Base-by-base conservation (phyloP, 1,140 invertebrate species). In the Tetragnatha versicolor region DNA sequence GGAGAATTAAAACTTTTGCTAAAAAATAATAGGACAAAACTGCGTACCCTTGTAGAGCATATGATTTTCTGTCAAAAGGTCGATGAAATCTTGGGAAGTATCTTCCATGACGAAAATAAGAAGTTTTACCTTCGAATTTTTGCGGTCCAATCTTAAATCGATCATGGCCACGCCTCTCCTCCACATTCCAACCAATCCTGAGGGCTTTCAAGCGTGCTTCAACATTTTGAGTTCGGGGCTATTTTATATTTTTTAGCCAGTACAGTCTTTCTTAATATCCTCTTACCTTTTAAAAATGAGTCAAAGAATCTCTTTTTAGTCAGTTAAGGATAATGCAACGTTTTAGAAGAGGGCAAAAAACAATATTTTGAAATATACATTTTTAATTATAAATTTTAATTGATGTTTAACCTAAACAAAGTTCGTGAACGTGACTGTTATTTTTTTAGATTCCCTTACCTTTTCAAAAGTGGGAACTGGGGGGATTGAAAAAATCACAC, bases 1-100 rank as follows among this genome's bases (percentile, higher is more conserved):
- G n/a, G n/a, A n/a, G n/a, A n/a, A n/a, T n/a, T n/a, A n/a, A n/a
- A n/a, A n/a, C n/a, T n/a, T n/a, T n/a, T n/a, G n/a, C n/a, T n/a
- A n/a, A n/a, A n/a, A n/a, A n/a, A n/a, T n/a, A n/a, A n/a, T n/a
- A n/a, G n/a, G n/a, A n/a, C n/a, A n/a, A n/a, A n/a, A n/a, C n/a
- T n/a, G n/a, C n/a, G 7, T 42, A 66, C 63, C 63, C 27, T 47
- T 45, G 20, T 66, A 39, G 49, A 66, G 39, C 39, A 66, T 45
- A 29, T 45, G 42, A 31, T 66, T 66, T 66, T 49, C 42, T 7
- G 42, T 29, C 7, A 66, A 22, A 4, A 66, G 39, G 10, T 47
- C 25, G 0, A 66, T 22, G 6, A 66, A 66, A 66, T 66, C 42
- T 31, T 58, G 29, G 7, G 55, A 27, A 33, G 29, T 31, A 31